Evolutionary conservation across 2,113 vertebrate species (phyloP).

Genomic region (Oplegnathus fasciatus): DNA sequence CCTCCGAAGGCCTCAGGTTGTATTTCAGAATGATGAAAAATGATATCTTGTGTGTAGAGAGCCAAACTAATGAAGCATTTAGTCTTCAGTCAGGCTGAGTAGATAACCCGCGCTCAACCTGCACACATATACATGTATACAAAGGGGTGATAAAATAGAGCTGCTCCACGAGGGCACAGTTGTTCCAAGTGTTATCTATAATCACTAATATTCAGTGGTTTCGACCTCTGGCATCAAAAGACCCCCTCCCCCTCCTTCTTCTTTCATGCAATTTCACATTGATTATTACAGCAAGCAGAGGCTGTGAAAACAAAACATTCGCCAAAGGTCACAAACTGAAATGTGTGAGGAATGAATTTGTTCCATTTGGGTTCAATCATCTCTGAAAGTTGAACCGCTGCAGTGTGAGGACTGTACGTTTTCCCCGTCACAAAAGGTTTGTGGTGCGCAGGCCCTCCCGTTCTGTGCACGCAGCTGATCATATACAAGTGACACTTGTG

Average conservation of each 20-base stretch:
- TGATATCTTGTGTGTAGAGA: background rate
- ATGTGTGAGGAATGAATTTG: constrained; percentile 15
- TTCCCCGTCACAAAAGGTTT: background rate
- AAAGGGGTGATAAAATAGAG: constrained; percentile 15
- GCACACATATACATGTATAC: background rate
- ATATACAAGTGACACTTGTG: background rate
- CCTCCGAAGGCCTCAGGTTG: background rate
- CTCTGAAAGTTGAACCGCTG: background rate
- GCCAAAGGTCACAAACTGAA: constrained; percentile 40
- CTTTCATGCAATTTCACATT: constrained; percentile 23
- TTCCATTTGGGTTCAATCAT: constrained; percentile 6
- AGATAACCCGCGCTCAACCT: background rate
- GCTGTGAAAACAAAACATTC: constrained; percentile 18
- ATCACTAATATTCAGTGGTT: background rate
- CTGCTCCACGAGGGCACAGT: constrained; percentile 28
- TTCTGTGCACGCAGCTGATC: background rate
- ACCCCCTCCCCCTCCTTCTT: background rate
- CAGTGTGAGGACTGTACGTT: background rate
- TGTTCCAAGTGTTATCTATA: background rate
- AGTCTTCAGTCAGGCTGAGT: background rate
- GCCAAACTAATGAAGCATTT: constrained; percentile 15
- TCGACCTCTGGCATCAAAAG: constrained; percentile 9
- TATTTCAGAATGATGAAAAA: constrained; percentile 15
- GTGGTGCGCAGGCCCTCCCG: background rate
- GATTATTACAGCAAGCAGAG: constrained; percentile 23